Evolutionary conservation across 2,888 invertebrate genomes (phyloP).

Genomic region (Lithosia quadra): DNA sequence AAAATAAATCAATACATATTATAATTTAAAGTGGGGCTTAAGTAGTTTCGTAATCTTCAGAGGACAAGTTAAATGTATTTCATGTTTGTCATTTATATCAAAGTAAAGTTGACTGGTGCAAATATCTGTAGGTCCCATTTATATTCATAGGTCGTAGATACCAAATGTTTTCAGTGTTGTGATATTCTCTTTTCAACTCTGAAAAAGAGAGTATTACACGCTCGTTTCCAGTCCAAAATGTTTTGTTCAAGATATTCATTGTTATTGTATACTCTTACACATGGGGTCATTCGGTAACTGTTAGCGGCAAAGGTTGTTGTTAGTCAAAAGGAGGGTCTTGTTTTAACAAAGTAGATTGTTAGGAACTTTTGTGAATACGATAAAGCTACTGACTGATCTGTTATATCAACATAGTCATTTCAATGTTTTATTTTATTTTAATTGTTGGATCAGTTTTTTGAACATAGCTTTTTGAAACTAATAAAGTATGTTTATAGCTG

Average conservation of each 20-base stretch:
- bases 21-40: too few relatives aligned
- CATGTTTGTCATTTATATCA: slow-evolving; percentile 33
- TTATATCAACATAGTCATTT: too few relatives aligned
- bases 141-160: neutral
- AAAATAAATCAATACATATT: too few relatives aligned
- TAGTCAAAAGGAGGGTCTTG: neutral
- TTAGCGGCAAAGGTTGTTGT: neutral
- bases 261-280: neutral
- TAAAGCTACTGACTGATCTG: neutral
- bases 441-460: too few relatives aligned
- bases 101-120: slow-evolving; percentile 18
- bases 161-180: neutral
- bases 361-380: neutral
- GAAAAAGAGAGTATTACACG: too few relatives aligned
- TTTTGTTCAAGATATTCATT: slow-evolving; percentile 4
- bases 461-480: too few relatives aligned
- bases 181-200: slow-evolving; percentile 1
- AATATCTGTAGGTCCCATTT: neutral
- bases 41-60: too few relatives aligned
- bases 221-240: neutral
- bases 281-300: neutral
- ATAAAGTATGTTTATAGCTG: too few relatives aligned
- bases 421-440: neutral
- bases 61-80: too few relatives aligned
- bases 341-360: neutral